Base-by-base conservation (phyloP, 2,113 vertebrate species). In the Leucosticte australis region DNA sequence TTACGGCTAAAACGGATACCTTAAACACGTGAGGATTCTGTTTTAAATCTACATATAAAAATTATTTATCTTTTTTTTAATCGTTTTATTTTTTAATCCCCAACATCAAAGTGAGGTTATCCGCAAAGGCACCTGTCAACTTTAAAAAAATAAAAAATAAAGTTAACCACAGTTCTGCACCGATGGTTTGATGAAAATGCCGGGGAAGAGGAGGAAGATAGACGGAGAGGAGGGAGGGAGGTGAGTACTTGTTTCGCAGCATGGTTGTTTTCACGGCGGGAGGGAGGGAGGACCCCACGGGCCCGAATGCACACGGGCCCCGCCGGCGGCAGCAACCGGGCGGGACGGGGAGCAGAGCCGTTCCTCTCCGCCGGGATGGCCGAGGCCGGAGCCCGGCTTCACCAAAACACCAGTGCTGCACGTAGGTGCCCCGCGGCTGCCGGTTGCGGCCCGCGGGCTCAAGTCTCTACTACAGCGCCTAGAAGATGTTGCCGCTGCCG, bases 21-120 rank as follows among this genome's bases (percentile, higher is more conserved):
- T 97, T 97, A 96, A 97, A 94, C 92, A 97, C 18, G 21, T 37
- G 71, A 89, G 49, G 59, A 14, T 86, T 69, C 93, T 49, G 94
- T 94, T 97, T 97, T 94, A 96, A 97, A 98, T 98, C 96, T 98
- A 98, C 98, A 98, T 98, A 98, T 98, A 98, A 98, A 98, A 98
- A 98, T 96, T 96, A 96, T 95, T 81, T 97, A 92, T 96, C 94
- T 52, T 30, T 80, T 64, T 65, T 84, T 78, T 7, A 20, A 53
- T 15, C 16, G 4, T 94, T 95, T 90, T 93, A 79, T 92, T 93
- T 73, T 91, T 87, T 53, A 95, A 87, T 91, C 73, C 95, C 93
- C 92, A 98, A 96, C 98, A 98, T 98, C 94, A 98, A 98, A 98
- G 98, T 98, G 98, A 99, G 99, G 99, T 99, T 98, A 99, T 99